Conservation (phyloP, 2,797 vertebrate species). For the Anguilla pacifica region DNA sequence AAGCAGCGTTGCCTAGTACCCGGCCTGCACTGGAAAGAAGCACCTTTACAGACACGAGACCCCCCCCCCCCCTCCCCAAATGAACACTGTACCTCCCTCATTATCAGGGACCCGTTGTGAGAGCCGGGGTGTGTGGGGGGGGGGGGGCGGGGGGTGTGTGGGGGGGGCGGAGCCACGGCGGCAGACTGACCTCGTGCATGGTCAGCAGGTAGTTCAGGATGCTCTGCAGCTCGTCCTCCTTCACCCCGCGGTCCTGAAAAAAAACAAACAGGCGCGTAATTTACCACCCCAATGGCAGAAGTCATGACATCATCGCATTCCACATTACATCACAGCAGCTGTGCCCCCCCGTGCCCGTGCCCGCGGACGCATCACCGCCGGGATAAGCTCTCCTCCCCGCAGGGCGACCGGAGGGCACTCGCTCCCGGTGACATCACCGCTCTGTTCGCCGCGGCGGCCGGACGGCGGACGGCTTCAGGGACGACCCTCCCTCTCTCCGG, state of each 20-base stretch:
- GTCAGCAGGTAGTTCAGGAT: conserved; percentile 90
- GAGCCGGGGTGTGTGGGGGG: neutral
- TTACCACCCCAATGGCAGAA: too few relatives aligned
- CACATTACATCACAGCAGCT: conserved; percentile 17
- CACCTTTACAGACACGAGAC: too few relatives aligned
- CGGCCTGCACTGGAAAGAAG: too few relatives aligned
- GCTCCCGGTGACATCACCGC: too few relatives aligned
- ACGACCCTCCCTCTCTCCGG: neutral
- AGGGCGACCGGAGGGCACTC: neutral
- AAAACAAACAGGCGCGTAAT: neutral
- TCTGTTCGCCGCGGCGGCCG: neutral
- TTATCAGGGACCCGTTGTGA: neutral
- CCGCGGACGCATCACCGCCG: too few relatives aligned
- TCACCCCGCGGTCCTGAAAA: conserved; percentile 92
- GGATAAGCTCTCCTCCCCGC: neutral
- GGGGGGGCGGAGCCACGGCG: neutral
- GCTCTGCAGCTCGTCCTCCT: conserved; percentile 98
- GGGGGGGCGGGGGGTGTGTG: neutral
- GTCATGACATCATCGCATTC: neutral
- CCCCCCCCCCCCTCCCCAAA: too few relatives aligned
- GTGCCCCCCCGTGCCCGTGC: too few relatives aligned
- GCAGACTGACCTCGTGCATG: conserved; percentile 89
- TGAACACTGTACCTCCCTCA: too few relatives aligned
- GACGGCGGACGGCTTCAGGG: neutral
- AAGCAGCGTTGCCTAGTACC: too few relatives aligned